Conservation (phyloP, 2,888 invertebrate genomes). For the Rhingia campestris region DNA sequence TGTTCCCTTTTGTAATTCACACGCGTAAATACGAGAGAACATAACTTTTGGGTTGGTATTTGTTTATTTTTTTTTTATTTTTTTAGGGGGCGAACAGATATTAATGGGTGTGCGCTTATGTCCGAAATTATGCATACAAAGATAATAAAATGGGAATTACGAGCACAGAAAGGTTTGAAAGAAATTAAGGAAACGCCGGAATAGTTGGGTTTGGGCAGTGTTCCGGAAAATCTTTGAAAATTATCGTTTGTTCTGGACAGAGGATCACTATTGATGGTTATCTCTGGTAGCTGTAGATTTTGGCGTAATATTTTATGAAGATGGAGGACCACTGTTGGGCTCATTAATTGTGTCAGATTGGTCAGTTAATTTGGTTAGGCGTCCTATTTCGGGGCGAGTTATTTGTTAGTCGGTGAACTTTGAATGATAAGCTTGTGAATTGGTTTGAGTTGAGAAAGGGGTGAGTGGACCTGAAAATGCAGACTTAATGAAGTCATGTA, state of each 20-base stretch:
- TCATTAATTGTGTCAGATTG: constrained; percentile 59
- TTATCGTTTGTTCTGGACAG: background rate
- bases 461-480: no score
- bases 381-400: constrained; percentile 42
- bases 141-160: background rate
- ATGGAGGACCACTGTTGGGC: constrained; percentile 40
- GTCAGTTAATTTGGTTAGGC: constrained; percentile 42
- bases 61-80: background rate
- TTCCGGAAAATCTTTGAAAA: constrained; percentile 62
- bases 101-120: constrained; percentile 59
- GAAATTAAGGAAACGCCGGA: constrained; percentile 29
- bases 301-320: constrained; percentile 11
- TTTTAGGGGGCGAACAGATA: constrained; percentile 8
- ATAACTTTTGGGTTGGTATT: background rate
- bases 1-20: constrained; percentile 60
- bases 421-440: no score
- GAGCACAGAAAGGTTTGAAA: constrained; percentile 32
- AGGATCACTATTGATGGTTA: constrained; percentile 35
- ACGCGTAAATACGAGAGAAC: constrained; percentile 52
- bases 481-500: no score
- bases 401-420: background rate
- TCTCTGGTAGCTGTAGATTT: constrained; percentile 50
- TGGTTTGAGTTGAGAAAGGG: no score
- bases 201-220: constrained; percentile 45
- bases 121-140: constrained; percentile 49